Conservation (phyloP, 1,140 invertebrate genomes). For the Eurosta solidaginis region DNA sequence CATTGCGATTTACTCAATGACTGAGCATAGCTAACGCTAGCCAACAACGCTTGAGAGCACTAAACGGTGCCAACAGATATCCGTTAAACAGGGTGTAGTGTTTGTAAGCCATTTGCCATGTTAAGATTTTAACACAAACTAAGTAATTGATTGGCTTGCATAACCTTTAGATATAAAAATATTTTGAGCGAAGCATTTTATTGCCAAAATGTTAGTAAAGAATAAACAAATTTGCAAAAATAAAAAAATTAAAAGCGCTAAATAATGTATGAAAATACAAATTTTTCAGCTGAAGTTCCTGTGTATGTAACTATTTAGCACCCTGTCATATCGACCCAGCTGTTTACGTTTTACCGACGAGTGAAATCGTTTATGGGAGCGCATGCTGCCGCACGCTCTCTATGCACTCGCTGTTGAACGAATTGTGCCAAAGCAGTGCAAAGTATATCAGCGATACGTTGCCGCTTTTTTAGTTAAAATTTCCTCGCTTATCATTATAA, state of each 20-base stretch:
- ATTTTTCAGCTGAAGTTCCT: too few species aligned
- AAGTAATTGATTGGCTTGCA: too few species aligned
- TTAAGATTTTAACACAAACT: too few species aligned
- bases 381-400: background rate
- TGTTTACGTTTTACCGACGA: background rate
- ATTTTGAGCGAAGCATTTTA: too few species aligned
- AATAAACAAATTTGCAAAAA: too few species aligned
- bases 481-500: too few species aligned
- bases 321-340: background rate
- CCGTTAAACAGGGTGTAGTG: background rate
- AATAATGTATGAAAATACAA: too few species aligned
- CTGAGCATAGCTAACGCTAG: slow-evolving; percentile 33
- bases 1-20: slow-evolving; percentile 41
- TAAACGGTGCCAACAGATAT: background rate
- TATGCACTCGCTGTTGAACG: background rate
- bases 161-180: too few species aligned
- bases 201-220: too few species aligned
- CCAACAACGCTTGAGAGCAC: background rate
- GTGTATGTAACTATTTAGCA: too few species aligned
- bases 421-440: background rate
- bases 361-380: background rate
- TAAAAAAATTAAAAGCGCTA: too few species aligned
- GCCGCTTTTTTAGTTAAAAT: background rate
- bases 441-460: background rate
- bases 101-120: background rate